These are phyloP conservation scores for Apis dorsata DNA, from an alignment of 1,140 invertebrate species.

Conservation along the genomic window DNA sequence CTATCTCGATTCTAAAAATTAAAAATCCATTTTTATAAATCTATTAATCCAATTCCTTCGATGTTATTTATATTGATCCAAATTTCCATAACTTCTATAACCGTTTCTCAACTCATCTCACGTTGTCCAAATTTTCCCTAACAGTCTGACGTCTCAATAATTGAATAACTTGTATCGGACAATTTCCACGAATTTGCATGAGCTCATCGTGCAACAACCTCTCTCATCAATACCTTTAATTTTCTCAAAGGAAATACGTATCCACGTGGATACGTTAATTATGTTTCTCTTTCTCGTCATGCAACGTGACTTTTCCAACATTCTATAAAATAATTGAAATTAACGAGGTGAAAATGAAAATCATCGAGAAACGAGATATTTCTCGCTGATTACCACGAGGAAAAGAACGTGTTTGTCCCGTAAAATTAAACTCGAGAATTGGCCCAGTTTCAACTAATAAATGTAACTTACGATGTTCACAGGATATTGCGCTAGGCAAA, in stretches of 20 bases:
- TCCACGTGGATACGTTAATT: not conserved
- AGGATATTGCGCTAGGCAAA: slow-evolving; percentile 74
- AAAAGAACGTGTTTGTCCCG: not conserved
- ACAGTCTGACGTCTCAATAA: not conserved
- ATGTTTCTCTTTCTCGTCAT: not conserved
- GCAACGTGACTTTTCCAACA: not conserved
- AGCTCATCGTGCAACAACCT: too few species aligned
- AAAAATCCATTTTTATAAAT: too few species aligned
- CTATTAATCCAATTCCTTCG: too few species aligned
- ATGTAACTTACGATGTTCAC: slow-evolving; percentile 20
- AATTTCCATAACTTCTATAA: too few species aligned
- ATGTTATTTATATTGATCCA: too few species aligned
- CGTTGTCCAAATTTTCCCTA: not conserved
- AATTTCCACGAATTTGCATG: not conserved
- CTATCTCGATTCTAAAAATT: too few species aligned
- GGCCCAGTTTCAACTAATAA: slow-evolving; percentile 1
- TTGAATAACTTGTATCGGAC: not conserved
- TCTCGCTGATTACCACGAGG: not conserved
- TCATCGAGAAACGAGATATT: not conserved
- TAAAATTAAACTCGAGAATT: not conserved
- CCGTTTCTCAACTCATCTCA: not conserved
- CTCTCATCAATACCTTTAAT: too few species aligned
- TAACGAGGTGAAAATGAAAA: not conserved
- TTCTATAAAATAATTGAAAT: not conserved
- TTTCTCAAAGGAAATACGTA: not conserved